Evolutionary conservation across 2,797 vertebrate species (phyloP).

Genomic region (Simalia tracyae): DNA sequence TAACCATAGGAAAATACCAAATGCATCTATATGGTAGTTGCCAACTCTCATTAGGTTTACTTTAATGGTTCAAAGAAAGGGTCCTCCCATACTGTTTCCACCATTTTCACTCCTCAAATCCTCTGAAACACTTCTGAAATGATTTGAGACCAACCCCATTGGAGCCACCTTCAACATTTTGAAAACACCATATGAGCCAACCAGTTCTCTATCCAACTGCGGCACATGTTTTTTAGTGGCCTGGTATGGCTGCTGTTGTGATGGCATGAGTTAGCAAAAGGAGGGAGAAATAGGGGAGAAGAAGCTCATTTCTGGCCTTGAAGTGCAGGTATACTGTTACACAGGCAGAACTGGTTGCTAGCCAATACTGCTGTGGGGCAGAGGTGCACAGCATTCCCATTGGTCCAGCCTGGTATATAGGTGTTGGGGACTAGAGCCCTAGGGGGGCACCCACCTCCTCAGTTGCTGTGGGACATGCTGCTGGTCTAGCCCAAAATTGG

Average conservation of each 20-base stretch:
- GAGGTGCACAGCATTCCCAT: background rate
- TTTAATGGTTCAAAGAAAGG: background rate
- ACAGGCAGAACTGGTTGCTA: background rate
- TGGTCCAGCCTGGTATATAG: background rate
- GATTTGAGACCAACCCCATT: background rate
- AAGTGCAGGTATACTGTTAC: background rate
- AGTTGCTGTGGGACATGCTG: background rate
- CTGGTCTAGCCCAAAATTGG: background rate
- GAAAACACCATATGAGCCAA: background rate
- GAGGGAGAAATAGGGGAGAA: background rate
- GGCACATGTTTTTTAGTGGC: background rate
- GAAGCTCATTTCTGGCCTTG: background rate
- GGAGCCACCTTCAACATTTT: background rate
- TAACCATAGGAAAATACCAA: background rate
- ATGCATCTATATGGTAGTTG: background rate
- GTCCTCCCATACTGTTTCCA: background rate
- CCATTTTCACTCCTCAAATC: background rate
- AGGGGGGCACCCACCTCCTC: background rate
- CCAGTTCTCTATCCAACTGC: background rate
- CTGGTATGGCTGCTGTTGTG: background rate
- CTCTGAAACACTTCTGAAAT: background rate
- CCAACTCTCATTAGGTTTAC: background rate
- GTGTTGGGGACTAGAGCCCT: background rate
- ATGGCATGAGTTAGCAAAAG: background rate
- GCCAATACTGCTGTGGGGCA: background rate